Percentiles rank a stretch among this genome's conserved stretches.
phyloP scores from a whole-genome alignment of 2,888 invertebrate genomes.

The Rotaria magnacalcarata region DNA sequence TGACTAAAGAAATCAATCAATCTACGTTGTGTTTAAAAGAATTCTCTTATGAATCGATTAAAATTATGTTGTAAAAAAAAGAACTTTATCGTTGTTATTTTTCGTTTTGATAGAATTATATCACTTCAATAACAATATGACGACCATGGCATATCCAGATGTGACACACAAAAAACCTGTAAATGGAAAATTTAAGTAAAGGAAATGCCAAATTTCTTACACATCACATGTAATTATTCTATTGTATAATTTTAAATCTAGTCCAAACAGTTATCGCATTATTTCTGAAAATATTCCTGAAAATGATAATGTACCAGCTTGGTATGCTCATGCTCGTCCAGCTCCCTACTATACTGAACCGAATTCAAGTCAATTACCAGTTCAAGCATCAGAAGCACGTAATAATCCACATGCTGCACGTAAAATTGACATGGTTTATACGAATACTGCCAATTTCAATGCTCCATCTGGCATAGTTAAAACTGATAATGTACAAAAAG shows the following conservation, averaged over 20 bases:
- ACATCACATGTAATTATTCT: no score
- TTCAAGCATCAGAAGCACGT: not conserved
- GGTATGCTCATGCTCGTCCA: not conserved
- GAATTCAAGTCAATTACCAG: not conserved
- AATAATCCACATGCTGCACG: constrained; percentile 35
- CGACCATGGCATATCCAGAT: no score
- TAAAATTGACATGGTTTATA: constrained; percentile 18
- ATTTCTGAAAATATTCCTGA: not conserved
- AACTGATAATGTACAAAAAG: constrained; percentile 2
- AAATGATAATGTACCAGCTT: not conserved
- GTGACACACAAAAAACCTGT: no score
- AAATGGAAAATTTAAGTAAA: no score
- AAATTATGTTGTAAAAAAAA: no score
- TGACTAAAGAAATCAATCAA: no score
- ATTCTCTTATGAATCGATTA: no score
- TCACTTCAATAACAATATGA: no score
- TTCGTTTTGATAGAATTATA: no score
- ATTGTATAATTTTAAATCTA: not conserved
- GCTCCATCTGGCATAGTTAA: not conserved
- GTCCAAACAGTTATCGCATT: constrained; percentile 17
- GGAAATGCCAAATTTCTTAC: no score
- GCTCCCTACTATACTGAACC: not conserved
- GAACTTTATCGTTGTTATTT: no score
- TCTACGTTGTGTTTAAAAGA: no score
- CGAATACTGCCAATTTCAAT: not conserved